Conservation (phyloP, 2,113 vertebrate genomes). For the Carlito syrichta region DNA sequence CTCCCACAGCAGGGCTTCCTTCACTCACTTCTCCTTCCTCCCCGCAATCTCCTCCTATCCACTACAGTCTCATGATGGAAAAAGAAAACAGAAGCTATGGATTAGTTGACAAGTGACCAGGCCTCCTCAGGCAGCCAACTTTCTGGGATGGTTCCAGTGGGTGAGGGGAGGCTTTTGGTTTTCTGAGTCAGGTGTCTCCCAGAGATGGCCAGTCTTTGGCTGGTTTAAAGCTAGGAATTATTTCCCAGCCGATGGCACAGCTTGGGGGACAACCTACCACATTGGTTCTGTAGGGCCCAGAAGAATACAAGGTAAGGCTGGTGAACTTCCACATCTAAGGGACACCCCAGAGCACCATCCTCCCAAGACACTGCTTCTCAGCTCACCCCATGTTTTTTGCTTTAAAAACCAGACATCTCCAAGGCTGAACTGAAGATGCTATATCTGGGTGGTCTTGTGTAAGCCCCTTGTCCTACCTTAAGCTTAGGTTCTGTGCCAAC, state of each 20-base stretch:
- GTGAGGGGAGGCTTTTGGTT: neutral
- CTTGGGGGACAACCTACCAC: neutral
- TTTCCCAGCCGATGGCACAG: neutral
- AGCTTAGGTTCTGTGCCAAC: neutral
- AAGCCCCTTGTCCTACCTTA: neutral
- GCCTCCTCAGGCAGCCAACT: neutral
- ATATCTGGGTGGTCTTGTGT: neutral
- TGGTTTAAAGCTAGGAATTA: neutral
- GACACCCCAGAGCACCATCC: too few species aligned
- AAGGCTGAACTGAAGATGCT: neutral
- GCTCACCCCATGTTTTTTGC: neutral
- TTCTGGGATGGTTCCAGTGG: neutral
- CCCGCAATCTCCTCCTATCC: neutral
- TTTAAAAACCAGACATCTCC: neutral
- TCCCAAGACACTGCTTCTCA: neutral
- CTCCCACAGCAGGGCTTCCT: neutral
- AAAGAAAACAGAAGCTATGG: neutral
- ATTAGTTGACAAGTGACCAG: neutral
- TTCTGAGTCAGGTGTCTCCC: neutral
- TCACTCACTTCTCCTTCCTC: neutral
- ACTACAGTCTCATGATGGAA: neutral
- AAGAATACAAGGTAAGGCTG: neutral
- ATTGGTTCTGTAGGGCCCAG: neutral
- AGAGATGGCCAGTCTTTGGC: neutral
- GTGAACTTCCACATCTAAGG: neutral